These are phyloP conservation scores for Kryphioiulus occultus DNA, from an alignment of 2,888 invertebrate species.

Conservation along the genomic window DNA sequence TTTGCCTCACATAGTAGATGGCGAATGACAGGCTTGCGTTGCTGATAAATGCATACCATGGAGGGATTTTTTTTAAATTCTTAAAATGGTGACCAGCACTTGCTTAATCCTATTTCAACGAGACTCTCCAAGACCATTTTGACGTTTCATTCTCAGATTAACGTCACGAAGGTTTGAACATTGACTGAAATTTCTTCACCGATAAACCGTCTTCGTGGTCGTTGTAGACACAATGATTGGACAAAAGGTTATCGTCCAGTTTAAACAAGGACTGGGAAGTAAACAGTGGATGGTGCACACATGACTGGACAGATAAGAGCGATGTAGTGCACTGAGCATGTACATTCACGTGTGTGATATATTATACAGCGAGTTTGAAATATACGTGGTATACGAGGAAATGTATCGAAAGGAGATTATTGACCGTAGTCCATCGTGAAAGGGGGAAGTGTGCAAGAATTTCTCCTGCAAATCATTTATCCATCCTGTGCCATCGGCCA, in stretches of 20 bases:
- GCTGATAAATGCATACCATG: no score
- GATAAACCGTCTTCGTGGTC: neutral
- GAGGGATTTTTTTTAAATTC: neutral
- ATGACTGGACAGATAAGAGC: constrained; percentile 11
- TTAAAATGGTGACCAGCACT: no score
- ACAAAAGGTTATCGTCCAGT: constrained; percentile 31
- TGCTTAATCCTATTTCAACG: neutral
- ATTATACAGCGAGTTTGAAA: neutral
- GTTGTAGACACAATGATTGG: constrained; percentile 17
- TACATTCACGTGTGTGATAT: neutral
- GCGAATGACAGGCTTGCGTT: no score
- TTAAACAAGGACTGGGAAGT: constrained; percentile 27
- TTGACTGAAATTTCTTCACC: neutral
- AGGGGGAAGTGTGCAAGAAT: neutral
- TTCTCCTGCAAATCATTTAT: neutral
- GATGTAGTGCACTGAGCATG: neutral
- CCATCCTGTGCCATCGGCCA: neutral
- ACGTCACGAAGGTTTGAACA: neutral
- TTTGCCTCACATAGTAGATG: no score
- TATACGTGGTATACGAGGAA: neutral
- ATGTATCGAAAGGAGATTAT: constrained; percentile 12
- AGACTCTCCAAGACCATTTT: neutral
- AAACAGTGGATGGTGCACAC: neutral
- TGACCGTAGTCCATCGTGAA: constrained; percentile 24
- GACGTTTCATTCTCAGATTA: neutral